Conservation (phyloP, 2,113 vertebrate species). For the Enhydra lutris region DNA sequence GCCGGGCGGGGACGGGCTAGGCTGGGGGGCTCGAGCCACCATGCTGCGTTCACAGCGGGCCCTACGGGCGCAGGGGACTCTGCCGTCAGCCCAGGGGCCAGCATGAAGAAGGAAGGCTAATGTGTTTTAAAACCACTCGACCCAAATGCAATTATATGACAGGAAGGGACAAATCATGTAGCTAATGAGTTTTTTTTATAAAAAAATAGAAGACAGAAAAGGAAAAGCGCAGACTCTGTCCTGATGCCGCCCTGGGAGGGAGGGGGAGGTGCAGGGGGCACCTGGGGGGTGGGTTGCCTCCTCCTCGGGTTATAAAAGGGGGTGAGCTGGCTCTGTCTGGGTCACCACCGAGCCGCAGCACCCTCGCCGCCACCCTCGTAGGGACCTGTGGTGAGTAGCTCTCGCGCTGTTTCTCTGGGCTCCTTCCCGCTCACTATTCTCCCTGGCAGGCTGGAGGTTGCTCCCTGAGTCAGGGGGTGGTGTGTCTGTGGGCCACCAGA, state of each 20-base stretch:
- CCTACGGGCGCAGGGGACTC: background rate
- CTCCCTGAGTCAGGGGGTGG: background rate
- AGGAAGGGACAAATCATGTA: slow-evolving; percentile 35
- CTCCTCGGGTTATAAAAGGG: slow-evolving; percentile 22
- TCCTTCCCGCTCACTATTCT: background rate
- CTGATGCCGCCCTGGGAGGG: background rate
- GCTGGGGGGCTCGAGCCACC: background rate
- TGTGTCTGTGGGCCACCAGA: background rate
- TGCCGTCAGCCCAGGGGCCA: background rate
- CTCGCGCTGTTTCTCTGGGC: background rate
- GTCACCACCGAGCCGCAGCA: rapidly evolving
- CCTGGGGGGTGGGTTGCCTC: background rate
- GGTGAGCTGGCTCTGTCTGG: rapidly evolving
- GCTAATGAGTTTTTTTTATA: background rate
- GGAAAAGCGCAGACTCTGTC: background rate
- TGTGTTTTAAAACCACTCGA: slow-evolving; percentile 62
- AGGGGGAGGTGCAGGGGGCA: rapidly evolving
- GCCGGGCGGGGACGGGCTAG: no score
- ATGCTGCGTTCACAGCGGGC: background rate
- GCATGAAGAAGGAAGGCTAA: background rate
- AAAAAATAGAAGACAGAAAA: background rate
- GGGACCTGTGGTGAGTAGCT: slow-evolving; percentile 1
- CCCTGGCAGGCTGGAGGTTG: background rate
- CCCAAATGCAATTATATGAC: slow-evolving; percentile 64
- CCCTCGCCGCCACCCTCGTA: background rate